Base-by-base conservation (phyloP, 2,113 vertebrate species). In the Zosterops pallidus region DNA sequence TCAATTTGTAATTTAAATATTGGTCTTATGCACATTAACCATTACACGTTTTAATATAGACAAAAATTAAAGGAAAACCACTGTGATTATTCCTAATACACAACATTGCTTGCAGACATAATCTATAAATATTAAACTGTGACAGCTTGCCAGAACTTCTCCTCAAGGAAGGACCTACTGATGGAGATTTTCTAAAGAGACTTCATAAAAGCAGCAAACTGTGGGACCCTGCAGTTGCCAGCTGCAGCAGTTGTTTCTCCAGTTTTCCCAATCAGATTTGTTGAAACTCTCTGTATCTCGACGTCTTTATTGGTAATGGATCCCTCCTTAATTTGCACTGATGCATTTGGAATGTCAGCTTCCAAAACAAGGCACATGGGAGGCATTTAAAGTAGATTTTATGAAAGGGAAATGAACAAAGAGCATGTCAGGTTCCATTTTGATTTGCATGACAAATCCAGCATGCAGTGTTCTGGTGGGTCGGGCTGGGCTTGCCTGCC, bases 311-410 rank as follows among this genome's bases (percentile, higher is more conserved):
- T 28, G 93, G 95, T 94, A 96, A 95, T 75, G 75, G 96, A 97
- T 96, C 93, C 69, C 65, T 92, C 89, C 72, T 96, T 95, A 95
- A 96, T 96, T 95, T 96, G 96, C 88, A 79, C 72, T 95, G 94
- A 97, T 95, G 96, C 94, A 96, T 97, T 95, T 94, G 94, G 91
- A 97, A 95, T 95, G 94, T 97, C 93, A 97, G 95, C 89, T 96
- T 93, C 96, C 94, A 92, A 95, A 96, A 97, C 95, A 95, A 89
- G 91, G 96, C 94, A 95, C 94, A 97, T 93, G 95, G 96, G 95
- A 97, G 97, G 96, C 96, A 97, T 97, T 96, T 95, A 97, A 97
- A 97, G 92, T 88, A 96, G 96, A 97, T 96, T 97, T 97, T 91
- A 91, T 97, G 95, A 97, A 96, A 95, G 91, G 93, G 77, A 65